Percentiles rank a stretch among this genome's conserved stretches.
phyloP scores from a whole-genome alignment of 2,888 invertebrate genomes.

The Lymantria monacha region DNA sequence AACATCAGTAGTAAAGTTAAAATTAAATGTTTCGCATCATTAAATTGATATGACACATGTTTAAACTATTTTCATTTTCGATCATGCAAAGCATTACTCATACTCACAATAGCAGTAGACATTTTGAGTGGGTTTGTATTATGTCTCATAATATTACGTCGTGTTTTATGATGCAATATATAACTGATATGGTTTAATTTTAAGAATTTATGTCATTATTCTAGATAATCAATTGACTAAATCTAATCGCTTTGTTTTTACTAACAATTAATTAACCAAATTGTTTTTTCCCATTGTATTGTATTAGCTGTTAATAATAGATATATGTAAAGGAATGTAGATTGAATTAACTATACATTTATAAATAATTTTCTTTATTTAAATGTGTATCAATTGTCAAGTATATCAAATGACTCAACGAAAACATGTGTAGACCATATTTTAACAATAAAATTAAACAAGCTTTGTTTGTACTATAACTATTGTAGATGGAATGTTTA shows the following conservation, averaged over 20 bases:
- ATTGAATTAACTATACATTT: not conserved
- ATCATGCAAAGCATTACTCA: conserved; percentile 20
- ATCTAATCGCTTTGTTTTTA: not conserved
- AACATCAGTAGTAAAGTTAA: too few species aligned
- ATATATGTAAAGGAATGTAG: too few species aligned
- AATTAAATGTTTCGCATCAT: too few species aligned
- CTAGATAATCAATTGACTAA: not conserved
- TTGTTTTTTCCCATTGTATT: not conserved
- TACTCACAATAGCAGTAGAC: conserved; percentile 15
- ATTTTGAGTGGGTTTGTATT: conserved; percentile 10
- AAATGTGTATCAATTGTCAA: not conserved
- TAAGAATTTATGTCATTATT: not conserved
- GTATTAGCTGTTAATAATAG: not conserved
- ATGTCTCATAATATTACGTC: conserved; percentile 17
- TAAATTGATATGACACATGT: conserved; percentile 18
- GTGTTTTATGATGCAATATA: conserved; percentile 13
- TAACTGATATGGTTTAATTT: not conserved
- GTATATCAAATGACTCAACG: conserved; percentile 22
- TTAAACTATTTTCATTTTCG: conserved; percentile 15
- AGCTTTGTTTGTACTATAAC: conserved; percentile 8
- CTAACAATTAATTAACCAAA: not conserved
- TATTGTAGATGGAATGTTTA: conserved; percentile 3
- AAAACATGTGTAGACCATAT: conserved; percentile 19
- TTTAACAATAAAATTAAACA: conserved; percentile 25
- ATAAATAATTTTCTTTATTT: conserved; percentile 1